Evolutionary conservation across 2,888 invertebrate genomes (phyloP), one percentile per base, ranked within the genome.

Genomic region (Diplazon laetatorius): DNA sequence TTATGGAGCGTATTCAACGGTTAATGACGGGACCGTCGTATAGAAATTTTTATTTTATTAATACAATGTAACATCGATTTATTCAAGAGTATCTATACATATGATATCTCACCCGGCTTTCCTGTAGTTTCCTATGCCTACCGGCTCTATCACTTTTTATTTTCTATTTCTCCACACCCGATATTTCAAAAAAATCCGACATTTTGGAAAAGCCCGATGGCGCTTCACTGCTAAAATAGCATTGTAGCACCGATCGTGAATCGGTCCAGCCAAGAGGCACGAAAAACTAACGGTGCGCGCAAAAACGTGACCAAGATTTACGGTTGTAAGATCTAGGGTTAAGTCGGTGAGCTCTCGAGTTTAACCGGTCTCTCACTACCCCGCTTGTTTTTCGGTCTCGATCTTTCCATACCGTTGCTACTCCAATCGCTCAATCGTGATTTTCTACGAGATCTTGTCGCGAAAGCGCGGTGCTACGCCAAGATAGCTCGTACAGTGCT

Each of bases 251-350:
- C 55, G n/a, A 16, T 42, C 48, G 55, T 60, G 22, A 52, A 10
- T 69, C 62, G 35, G 9, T n/a, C 52, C 57, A 48, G 9, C 52
- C 57, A 48, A 8, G 62, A 78, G 78, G 72, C 81, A 81, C 52
- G 78, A 79, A 76, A 63, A 81, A 66, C 66, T 81, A 80, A 80
- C 78, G 73, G 79, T 66, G 20, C 18, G 62, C 70, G 74, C 63
- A 50, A 72, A 78, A 74, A 59, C 69, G 22, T 50, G 50, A 22
- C 46, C 60, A 50, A 73, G 78, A 79, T 82, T 78, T 75, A 82
- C 63, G 78, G 60, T 69, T 6, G 37, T 52, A 50, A 22, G 48
- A 60, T 42, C 44, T 37, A 39, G 50, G 62, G 63, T 69, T 59
- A 60, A 66, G 68, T 70, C 69, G n/a, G n/a, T n/a, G n/a, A n/a